phyloP scores from a whole-genome alignment of 2,797 vertebrate species.

The Syncerus caffer region DNA sequence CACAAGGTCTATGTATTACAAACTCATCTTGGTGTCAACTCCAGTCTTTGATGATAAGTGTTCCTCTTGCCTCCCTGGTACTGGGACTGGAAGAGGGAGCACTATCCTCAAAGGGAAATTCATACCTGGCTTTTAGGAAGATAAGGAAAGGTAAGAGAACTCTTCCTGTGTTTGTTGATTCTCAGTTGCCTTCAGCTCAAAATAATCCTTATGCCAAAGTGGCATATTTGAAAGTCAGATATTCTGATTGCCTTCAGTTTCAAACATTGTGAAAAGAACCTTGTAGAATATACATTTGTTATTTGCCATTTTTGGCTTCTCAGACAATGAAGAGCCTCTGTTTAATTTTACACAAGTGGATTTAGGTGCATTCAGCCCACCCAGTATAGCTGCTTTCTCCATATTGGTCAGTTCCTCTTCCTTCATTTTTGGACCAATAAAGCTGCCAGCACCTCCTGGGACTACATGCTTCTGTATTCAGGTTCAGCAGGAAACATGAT shows the following conservation, averaged over 20 bases:
- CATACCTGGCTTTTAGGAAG: not conserved
- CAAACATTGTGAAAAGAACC: not conserved
- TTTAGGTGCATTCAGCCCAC: not conserved
- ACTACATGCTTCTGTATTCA: not conserved
- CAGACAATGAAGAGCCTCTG: not conserved
- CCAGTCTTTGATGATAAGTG: not conserved
- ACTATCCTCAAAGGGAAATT: not conserved
- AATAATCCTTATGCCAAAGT: not conserved
- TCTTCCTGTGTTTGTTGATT: not conserved
- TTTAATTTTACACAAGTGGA: slow-evolving; percentile 1
- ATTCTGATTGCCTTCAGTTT: not conserved
- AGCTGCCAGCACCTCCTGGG: not conserved
- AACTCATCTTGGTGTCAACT: not conserved
- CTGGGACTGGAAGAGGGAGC: not conserved
- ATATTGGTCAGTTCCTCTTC: not conserved
- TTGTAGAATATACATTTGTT: not conserved
- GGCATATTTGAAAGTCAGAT: not conserved
- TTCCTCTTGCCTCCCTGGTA: not conserved
- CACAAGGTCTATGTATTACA: not conserved
- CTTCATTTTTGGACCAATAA: not conserved
- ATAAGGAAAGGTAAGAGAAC: not conserved
- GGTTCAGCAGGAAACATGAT: not conserved
- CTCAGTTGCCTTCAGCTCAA: not conserved
- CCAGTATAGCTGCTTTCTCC: not conserved
- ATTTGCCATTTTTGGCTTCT: not conserved